phyloP scores from a whole-genome alignment of 2,797 vertebrate species.

The Tangara arthus region DNA sequence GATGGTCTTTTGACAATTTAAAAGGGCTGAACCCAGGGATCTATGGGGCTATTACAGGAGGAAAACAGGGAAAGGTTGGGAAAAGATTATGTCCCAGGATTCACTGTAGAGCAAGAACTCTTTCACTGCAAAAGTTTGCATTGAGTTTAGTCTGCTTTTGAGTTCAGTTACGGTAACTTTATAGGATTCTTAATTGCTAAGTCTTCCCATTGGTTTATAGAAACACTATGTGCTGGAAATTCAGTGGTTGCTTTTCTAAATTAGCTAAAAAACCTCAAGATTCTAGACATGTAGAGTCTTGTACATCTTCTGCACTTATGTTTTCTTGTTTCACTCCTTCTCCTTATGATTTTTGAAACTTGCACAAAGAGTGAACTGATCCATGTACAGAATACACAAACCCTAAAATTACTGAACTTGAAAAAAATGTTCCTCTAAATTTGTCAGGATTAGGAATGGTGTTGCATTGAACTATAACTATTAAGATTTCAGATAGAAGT shows the following conservation, averaged over 20 bases:
- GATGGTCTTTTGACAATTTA: background rate
- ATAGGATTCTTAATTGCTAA: background rate
- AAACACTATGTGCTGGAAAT: background rate
- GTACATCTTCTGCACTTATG: background rate
- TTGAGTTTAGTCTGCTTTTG: background rate
- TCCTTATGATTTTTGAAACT: background rate
- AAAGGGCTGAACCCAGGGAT: background rate
- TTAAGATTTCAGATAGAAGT: background rate
- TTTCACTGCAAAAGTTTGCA: background rate
- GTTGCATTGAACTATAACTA: background rate
- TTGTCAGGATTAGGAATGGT: background rate
- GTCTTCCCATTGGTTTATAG: background rate
- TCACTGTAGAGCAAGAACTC: background rate
- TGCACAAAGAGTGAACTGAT: background rate
- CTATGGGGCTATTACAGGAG: background rate
- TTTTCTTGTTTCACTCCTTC: background rate
- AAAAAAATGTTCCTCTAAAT: background rate
- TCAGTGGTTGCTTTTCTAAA: background rate
- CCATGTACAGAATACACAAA: background rate
- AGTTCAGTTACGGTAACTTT: background rate
- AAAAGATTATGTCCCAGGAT: background rate
- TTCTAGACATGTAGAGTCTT: background rate
- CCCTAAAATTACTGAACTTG: background rate
- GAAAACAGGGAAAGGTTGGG: background rate
- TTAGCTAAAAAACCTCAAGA: background rate